Base-by-base conservation (phyloP, 92 coral and sea anemone species). In the Phenganax subtilis region DNA sequence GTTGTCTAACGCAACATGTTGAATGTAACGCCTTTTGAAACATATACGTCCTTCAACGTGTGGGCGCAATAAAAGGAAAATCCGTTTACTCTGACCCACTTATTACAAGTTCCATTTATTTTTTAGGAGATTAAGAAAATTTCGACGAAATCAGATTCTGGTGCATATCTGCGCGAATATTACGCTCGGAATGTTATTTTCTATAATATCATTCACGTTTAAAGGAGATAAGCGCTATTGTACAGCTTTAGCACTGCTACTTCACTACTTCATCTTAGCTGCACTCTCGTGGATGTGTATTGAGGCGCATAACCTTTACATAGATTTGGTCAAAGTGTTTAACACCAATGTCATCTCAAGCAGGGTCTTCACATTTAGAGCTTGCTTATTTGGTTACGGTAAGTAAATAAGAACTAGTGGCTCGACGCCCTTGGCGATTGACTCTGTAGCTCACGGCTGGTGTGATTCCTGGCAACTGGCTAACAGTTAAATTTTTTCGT, bases 271-370 rank as follows among this genome's bases (percentile, higher is more conserved):
- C 79, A 86, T 94, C 55, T 81, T 94, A 30, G 89, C 94, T 15
- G 86, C 98, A 12, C 82, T 94, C 59, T 88, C 85, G 8, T 94
- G 98, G 99, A 89, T 91, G 90, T 88, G 99, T 12, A 87, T 96
- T 52, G 96, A 90, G 79, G 97, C 99, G 1, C 89, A 96, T 86
- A 96, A 92, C 80, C 52, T 96, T 75, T 92, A 96, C 71, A 92
- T 89, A 85, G 99, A 96, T 83, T 88, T 96, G 51, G 99, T 96
- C 12, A 96, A 92, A 88, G 99, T 96, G 82, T 96, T 96, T 66
- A 93, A 96, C 81, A 92, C 96, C 51, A 85, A 92, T 11, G 47
- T 84, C 17, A 54, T 92, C 37, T 86, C 99, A 54, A 88, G 89
- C 17, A 90, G 78, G 59, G 96, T 86, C 84, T 96, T 96, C 85